These are phyloP conservation scores for Spizella passerina DNA, from an alignment of 2,797 vertebrate species.

Conservation along the genomic window DNA sequence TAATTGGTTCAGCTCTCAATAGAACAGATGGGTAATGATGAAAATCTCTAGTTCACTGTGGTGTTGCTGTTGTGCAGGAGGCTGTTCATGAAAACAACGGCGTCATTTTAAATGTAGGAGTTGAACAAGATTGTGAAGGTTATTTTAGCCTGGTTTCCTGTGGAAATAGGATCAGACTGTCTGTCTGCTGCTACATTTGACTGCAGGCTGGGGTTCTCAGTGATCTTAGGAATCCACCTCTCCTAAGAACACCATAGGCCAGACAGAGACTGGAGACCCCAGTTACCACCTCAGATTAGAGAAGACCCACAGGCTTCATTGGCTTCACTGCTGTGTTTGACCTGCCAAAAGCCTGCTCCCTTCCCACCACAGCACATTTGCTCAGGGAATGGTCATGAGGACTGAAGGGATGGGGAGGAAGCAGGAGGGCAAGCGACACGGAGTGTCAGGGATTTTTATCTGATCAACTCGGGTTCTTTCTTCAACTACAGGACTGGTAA, in stretches of 20 bases:
- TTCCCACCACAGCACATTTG: neutral
- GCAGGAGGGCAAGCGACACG: accelerated
- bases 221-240: neutral
- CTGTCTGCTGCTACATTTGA: neutral
- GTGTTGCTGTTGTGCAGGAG: neutral
- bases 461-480: neutral
- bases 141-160: neutral
- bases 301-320: neutral
- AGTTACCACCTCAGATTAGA: neutral
- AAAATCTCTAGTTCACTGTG: neutral
- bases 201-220: neutral
- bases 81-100: neutral
- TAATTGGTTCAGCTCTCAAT: neutral
- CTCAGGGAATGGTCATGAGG: accelerated
- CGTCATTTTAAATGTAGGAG: neutral
- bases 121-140: neutral
- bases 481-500: neutral
- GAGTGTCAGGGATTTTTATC: neutral
- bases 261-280: neutral
- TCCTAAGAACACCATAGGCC: accelerated
- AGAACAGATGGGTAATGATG: neutral
- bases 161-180: neutral
- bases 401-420: neutral
- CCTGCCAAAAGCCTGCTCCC: neutral
- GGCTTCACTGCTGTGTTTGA: neutral